Conservation (phyloP, 2,113 vertebrate genomes). For the Cephalopholis sonnerati region DNA sequence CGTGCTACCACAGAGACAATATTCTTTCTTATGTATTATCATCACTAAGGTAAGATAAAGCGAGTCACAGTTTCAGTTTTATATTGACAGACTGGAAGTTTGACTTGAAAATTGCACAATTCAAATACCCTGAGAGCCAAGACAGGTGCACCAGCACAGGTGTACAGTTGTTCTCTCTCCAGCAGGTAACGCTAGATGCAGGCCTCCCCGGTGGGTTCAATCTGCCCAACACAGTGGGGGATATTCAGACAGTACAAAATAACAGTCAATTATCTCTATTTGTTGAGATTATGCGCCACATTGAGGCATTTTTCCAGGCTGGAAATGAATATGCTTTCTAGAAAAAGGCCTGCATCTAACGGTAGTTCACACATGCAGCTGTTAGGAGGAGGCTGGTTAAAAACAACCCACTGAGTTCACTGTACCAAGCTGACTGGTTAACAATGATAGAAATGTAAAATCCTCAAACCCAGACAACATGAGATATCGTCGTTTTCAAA, state of each 20-base stretch:
- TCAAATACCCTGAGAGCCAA: not conserved
- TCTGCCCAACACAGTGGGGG: not conserved
- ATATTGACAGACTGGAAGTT: not conserved
- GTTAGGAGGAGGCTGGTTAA: slow-evolving; percentile 17
- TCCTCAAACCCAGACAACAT: not conserved
- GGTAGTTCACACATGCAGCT: slow-evolving; percentile 39
- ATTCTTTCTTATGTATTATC: not conserved
- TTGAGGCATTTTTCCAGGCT: not conserved
- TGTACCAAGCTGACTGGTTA: not conserved
- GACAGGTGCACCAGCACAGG: slow-evolving; percentile 75
- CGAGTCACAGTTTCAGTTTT: not conserved
- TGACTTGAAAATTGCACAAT: not conserved
- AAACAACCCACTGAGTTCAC: not conserved
- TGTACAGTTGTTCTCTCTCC: slow-evolving; percentile 30
- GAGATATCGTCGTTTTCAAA: not conserved
- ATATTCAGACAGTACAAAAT: not conserved
- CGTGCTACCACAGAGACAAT: not conserved
- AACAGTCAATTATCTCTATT: not conserved
- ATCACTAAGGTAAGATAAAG: not conserved
- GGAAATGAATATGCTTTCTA: not conserved
- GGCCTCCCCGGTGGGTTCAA: not conserved
- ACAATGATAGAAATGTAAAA: not conserved
- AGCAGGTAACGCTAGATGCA: not conserved
- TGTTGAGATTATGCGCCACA: not conserved
- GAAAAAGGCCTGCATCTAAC: slow-evolving; percentile 40